Evolutionary conservation across 2,888 invertebrate species (phyloP), one percentile per base, ranked within the genome.

Genomic region (Dysmachus trigonus): DNA sequence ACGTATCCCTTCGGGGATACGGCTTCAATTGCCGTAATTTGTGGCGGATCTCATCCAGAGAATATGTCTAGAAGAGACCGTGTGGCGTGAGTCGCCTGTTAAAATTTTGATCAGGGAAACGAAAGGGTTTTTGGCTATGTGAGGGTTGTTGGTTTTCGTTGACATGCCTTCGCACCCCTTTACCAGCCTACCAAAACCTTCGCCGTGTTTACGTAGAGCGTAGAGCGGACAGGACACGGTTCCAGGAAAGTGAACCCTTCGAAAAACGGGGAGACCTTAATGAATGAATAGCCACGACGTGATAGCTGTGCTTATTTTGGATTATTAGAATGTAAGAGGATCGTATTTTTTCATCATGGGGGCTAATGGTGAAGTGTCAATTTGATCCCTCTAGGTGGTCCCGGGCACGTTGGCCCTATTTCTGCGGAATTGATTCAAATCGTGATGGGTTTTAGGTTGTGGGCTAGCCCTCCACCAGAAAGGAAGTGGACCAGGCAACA

Each of bases 101-200:
- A 81, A 81, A 81, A 81, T 81, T 81, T 81, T 81, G 81, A 81
- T 81, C 81, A 81, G 81, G 62, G n/a, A 47, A 81, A 53, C 33
- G 62, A 81, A 81, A 81, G 81, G 81, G 81, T 81, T 81, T 62
- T 7, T 35, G n/a, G n/a, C n/a, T n/a, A n/a, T n/a, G 18, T 10
- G 6, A 30, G n/a, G 30, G 38, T 33, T 76, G 15, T 18, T 38
- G 76, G 76, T n/a, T n/a, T n/a, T n/a, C n/a, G n/a, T n/a, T 22
- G 22, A n/a, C 47, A 18, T 81, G 53, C 53, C 53, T 22, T 62
- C 27, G 27, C 62, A 62, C 10, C 62, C 27, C 7, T 18, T 1
- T 8, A 8, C 27, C 27, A 22, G 1, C 1, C 18, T n/a, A 1
- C 1, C 0, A 1, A 27, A 22, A 22, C 62, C 27, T 7, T 62